Conservation (phyloP, 2,888 invertebrate species). For the Ormyrus rosae region DNA sequence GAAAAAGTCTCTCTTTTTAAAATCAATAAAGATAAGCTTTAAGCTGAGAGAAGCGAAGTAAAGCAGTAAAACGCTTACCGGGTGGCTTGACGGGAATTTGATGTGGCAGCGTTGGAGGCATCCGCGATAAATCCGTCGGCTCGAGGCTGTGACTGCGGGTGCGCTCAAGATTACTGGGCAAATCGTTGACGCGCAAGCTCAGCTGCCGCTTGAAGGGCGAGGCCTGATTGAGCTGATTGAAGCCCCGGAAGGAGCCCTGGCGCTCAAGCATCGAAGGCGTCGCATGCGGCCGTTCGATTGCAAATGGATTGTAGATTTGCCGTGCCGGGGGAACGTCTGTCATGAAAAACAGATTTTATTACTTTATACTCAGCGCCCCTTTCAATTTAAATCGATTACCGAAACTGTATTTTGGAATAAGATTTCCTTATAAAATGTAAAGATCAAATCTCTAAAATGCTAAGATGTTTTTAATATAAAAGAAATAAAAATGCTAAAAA, state of each 20-base stretch:
- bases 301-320: slow-evolving; percentile 91
- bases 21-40: neutral
- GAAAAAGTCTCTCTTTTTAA: too few relatives aligned
- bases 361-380: neutral
- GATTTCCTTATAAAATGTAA: too few relatives aligned
- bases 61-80: slow-evolving; percentile 65
- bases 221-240: slow-evolving; percentile 87
- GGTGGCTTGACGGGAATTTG: slow-evolving; percentile 75
- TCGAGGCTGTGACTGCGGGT: slow-evolving; percentile 77
- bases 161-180: slow-evolving; percentile 96
- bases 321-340: slow-evolving; percentile 77
- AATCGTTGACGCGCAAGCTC: slow-evolving; percentile 94
- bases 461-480: neutral
- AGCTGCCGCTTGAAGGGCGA: slow-evolving; percentile 97
- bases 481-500: neutral
- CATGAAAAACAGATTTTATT: slow-evolving; percentile 1
- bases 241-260: slow-evolving; percentile 96
- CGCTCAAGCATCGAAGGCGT: slow-evolving; percentile 95
- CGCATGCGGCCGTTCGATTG: slow-evolving; percentile 96
- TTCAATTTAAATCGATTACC: too few relatives aligned
- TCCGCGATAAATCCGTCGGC: slow-evolving; percentile 73
- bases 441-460: too few relatives aligned
- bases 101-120: slow-evolving; percentile 72
- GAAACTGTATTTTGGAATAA: neutral
- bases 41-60: neutral